A percentile compares a stretch with the other conserved stretches of the same genome.
These are phyloP conservation scores for Netta rufina DNA, from an alignment of 2,797 vertebrate species.

Conservation along the genomic window DNA sequence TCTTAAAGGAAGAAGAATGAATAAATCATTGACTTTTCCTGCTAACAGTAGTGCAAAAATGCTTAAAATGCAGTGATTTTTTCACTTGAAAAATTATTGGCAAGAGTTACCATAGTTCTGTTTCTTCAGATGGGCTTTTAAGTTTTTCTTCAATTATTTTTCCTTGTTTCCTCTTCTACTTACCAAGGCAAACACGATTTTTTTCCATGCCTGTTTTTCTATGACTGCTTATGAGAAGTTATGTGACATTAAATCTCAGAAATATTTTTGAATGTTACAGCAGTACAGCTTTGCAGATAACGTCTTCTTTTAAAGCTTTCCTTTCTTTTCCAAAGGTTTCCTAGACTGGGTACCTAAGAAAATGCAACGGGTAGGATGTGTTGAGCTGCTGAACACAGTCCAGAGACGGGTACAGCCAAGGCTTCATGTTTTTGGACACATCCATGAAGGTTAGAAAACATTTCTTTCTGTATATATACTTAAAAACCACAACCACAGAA, in stretches of 20 bases:
- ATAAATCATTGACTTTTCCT: background rate
- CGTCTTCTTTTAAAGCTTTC: constrained; percentile 5
- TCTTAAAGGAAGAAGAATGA: background rate
- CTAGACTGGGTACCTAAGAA: constrained; percentile 98
- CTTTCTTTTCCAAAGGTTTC: constrained; percentile 82
- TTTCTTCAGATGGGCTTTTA: background rate
- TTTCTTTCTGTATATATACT: background rate
- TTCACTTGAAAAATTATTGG: background rate
- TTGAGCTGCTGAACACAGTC: constrained; percentile 95
- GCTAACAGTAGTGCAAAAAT: background rate
- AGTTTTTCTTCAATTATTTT: background rate
- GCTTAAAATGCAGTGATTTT: background rate
- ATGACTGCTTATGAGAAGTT: background rate
- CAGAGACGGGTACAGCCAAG: constrained; percentile 95
- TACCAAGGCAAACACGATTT: background rate
- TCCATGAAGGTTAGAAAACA: constrained; percentile 90
- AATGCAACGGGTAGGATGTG: constrained; percentile 95
- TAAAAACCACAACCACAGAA: background rate
- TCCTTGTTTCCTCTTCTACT: background rate
- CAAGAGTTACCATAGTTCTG: background rate
- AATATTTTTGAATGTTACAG: background rate
- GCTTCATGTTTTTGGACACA: constrained; percentile 95
- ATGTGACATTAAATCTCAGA: background rate
- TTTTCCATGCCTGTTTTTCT: background rate
- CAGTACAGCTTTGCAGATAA: background rate